Evolutionary conservation across 1,140 invertebrate genomes (phyloP).

Genomic region (Listronotus bonariensis): DNA sequence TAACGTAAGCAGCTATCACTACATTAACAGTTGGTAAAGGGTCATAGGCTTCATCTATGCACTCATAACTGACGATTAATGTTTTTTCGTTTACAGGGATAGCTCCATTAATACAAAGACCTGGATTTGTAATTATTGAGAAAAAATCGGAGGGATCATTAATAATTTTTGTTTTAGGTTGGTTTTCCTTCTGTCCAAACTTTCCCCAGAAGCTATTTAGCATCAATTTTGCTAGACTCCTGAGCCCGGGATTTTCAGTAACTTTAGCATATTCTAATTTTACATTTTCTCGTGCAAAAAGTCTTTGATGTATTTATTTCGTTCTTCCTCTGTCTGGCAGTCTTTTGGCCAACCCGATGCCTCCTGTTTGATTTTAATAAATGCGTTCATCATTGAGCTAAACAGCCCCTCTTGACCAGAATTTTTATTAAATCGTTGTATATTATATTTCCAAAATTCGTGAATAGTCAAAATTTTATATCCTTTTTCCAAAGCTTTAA

Average conservation of each 20-base stretch:
- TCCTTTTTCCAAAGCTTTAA: slow-evolving; percentile 42
- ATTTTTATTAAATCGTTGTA: no score
- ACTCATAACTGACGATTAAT: slow-evolving; percentile 41
- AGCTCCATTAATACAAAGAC: slow-evolving; percentile 36
- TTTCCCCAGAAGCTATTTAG: slow-evolving; percentile 53
- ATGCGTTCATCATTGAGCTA: slow-evolving; percentile 46
- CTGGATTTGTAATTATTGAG: slow-evolving; percentile 43
- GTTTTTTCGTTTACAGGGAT: slow-evolving; percentile 42
- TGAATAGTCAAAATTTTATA: slow-evolving; percentile 49
- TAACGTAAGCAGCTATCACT: slow-evolving; percentile 51
- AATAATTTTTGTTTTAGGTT: neutral
- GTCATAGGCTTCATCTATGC: slow-evolving; percentile 5
- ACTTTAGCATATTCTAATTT: slow-evolving; percentile 50
- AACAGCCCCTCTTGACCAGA: slow-evolving; percentile 43
- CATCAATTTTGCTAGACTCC: slow-evolving; percentile 49
- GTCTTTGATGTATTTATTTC: slow-evolving; percentile 49
- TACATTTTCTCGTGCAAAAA: slow-evolving; percentile 54
- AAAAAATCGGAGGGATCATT: slow-evolving; percentile 1
- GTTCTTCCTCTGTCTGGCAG: slow-evolving; percentile 45
- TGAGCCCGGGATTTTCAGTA: slow-evolving; percentile 50
- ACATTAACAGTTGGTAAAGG: neutral
- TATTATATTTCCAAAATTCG: slow-evolving; percentile 51
- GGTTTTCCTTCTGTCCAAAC: slow-evolving; percentile 12
- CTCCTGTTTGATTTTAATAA: slow-evolving; percentile 53
- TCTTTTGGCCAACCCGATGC: slow-evolving; percentile 46